These are phyloP conservation scores for Leptodirus hochenwartii DNA, from an alignment of 2,888 invertebrate genomes.

Conservation along the genomic window DNA sequence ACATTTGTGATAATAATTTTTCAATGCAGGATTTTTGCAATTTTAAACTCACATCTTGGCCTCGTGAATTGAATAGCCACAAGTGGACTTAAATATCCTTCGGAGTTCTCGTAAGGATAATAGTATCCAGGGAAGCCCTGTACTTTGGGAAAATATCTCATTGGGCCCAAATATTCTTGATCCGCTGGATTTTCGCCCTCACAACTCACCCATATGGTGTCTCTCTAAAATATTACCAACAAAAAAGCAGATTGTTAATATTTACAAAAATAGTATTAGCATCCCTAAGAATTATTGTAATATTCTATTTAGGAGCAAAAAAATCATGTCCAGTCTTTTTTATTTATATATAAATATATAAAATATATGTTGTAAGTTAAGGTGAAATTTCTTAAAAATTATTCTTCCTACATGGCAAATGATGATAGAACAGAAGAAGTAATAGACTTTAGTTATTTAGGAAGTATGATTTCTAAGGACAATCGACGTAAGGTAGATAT, in stretches of 20 bases:
- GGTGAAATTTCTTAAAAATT: too few relatives aligned
- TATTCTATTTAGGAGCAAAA: too few relatives aligned
- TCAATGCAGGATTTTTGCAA: too few relatives aligned
- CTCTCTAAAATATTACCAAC: slow-evolving; percentile 32
- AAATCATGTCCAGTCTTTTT: too few relatives aligned
- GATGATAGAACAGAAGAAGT: too few relatives aligned
- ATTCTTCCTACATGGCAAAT: too few relatives aligned
- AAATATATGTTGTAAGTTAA: too few relatives aligned
- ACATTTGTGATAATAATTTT: slow-evolving; percentile 1
- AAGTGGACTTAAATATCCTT: slow-evolving; percentile 75
- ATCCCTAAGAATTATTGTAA: not conserved
- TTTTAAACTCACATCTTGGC: slow-evolving; percentile 69
- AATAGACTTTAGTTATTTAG: too few relatives aligned
- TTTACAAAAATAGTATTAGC: not conserved
- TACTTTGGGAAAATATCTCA: slow-evolving; percentile 56
- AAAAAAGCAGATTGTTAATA: not conserved
- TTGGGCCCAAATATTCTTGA: slow-evolving; percentile 73
- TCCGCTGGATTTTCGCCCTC: slow-evolving; percentile 89
- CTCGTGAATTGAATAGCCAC: slow-evolving; percentile 72
- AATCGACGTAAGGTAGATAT: too few relatives aligned
- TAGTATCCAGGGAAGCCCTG: slow-evolving; percentile 78
- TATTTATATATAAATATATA: too few relatives aligned
- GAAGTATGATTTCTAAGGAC: too few relatives aligned
- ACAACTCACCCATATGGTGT: slow-evolving; percentile 84
- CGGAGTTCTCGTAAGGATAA: slow-evolving; percentile 74